A percentile compares a stretch with the other conserved stretches of the same genome.
phyloP scores from a whole-genome alignment of 2,888 invertebrate species.

The Cybosia mesomella region DNA sequence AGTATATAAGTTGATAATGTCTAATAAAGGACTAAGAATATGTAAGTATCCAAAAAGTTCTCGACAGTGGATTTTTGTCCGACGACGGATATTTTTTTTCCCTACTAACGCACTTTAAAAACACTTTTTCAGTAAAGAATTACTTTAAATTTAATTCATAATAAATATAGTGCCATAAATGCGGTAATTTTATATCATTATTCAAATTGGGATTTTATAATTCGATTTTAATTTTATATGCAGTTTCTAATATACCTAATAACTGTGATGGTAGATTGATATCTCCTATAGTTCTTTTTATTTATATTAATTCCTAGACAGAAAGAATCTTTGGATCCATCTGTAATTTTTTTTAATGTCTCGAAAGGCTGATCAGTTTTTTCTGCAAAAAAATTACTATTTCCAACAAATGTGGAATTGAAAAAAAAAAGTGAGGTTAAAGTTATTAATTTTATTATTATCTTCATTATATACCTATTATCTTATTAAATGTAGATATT shows the following conservation, averaged over 20 bases:
- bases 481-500: not conserved
- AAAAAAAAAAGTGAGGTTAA: no score
- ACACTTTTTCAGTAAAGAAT: not conserved
- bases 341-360: not conserved
- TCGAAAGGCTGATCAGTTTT: no score
- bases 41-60: not conserved
- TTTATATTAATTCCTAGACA: not conserved
- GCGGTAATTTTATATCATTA: not conserved
- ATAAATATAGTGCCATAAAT: not conserved
- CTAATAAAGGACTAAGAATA: not conserved
- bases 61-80: not conserved
- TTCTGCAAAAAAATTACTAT: no score
- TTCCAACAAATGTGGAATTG: no score
- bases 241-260: not conserved
- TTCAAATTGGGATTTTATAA: not conserved
- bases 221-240: not conserved
- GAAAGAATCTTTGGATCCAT: not conserved
- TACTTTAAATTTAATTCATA: not conserved
- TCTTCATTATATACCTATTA: no score
- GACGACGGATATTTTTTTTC: not conserved
- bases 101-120: not conserved
- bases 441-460: no score
- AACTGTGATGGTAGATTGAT: not conserved
- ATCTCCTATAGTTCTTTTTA: not conserved
- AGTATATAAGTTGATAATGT: not conserved